Evolutionary conservation across 2,888 invertebrate species (phyloP), one percentile per base, ranked within the genome.

Genomic region (Spisula solida): DNA sequence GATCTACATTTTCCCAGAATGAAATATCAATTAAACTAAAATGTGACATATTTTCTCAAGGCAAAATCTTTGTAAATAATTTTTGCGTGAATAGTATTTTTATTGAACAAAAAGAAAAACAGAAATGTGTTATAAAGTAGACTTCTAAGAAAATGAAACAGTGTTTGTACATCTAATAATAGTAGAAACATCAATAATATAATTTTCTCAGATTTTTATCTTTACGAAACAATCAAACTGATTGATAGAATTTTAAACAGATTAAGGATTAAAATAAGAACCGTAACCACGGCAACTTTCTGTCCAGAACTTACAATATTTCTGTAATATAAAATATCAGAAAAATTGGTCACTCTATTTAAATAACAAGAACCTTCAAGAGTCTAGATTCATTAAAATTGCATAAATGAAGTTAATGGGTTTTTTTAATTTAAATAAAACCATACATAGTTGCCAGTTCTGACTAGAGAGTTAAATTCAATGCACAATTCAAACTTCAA

Each of bases 401-500:
- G 47, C 12, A 47, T 47, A 47, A 47, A 5, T 8, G 6, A 8
- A 5, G 12, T 8, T 47, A 12, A 8, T 47, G 47, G 47, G 47
- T 47, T 47, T 8, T 47, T 8, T 47, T 12, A n/a, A n/a, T 47
- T 47, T 12, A 47, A 51, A 16, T 51, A 16, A 51, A 51, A 51
- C 12, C 51, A 51, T 16, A 14, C 51, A 51, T 51, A 51, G 1
- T 51, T 51, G 51, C 12, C 51, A 51, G 51, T 51, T 60, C 60
- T 60, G 60, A 20, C n/a, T n/a, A 60, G 60, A 60, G 0, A 60
- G 5, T 60, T 41, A 41, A 60, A 14, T 25, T 25, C 6, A 1
- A 60, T 60, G 60, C 60, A n/a, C n/a, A n/a, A 60, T 60, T 60
- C 25, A 60, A 60, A n/a, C 60, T 18, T n/a, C 60, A 60, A n/a